phyloP scores from a whole-genome alignment of 2,113 vertebrate species.

The Equus przewalskii region DNA sequence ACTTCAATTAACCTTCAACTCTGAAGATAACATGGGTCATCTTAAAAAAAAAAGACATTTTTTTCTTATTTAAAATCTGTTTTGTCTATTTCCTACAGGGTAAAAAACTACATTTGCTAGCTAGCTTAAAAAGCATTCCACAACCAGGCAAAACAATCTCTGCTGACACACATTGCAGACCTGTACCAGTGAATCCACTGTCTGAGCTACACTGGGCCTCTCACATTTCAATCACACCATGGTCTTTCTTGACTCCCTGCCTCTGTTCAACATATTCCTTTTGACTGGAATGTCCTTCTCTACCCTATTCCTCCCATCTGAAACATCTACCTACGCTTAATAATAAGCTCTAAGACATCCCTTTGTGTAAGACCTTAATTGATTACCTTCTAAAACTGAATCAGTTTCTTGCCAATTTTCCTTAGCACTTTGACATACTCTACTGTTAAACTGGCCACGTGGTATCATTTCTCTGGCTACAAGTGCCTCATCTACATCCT shows the following conservation, averaged over 20 bases:
- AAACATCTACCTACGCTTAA: not conserved
- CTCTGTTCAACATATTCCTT: not conserved
- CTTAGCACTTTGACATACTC: not conserved
- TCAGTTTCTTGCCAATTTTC: not conserved
- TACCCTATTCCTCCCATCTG: not conserved
- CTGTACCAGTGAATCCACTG: not conserved
- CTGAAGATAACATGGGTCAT: not conserved
- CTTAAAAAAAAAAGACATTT: not conserved
- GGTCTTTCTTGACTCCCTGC: not conserved
- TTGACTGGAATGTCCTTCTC: not conserved
- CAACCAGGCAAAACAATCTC: not conserved
- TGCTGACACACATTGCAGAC: rapidly evolving
- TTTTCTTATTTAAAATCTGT: not conserved
- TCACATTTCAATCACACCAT: not conserved
- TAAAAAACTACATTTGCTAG: not conserved
- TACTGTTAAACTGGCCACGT: rapidly evolving
- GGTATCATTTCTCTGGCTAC: not conserved
- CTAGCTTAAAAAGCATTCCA: not conserved
- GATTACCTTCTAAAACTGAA: not conserved
- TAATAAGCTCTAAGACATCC: not conserved
- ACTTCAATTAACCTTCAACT: not conserved
- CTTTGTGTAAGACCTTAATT: not conserved
- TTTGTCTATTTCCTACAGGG: not conserved
- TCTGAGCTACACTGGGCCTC: not conserved
- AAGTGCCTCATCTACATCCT: not conserved